phyloP scores from a whole-genome alignment of 2,113 vertebrate genomes.

The Channa argus region DNA sequence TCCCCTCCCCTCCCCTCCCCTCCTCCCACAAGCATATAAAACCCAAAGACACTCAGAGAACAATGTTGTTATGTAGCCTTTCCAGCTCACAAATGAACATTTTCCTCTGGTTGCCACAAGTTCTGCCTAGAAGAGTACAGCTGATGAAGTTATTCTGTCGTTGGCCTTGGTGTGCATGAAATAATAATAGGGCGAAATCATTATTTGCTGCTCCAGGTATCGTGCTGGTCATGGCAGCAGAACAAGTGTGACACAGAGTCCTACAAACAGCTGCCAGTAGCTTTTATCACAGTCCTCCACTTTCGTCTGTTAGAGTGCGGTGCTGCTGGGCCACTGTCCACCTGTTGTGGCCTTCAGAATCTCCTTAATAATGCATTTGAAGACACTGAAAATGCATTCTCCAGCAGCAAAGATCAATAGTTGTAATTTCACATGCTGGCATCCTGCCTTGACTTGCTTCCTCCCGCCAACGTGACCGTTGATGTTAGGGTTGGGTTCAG shows the following conservation, averaged over 20 bases:
- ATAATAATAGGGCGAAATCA: conserved; percentile 63
- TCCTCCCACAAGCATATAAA: conserved; percentile 14
- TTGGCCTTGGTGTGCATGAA: conserved; percentile 54
- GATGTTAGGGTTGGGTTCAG: neutral
- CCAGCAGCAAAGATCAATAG: conserved; percentile 68
- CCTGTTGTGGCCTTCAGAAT: conserved; percentile 63
- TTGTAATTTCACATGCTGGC: conserved; percentile 67
- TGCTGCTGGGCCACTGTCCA: conserved; percentile 40
- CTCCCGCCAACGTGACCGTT: neutral
- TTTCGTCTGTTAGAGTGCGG: neutral
- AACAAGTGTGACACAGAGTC: conserved; percentile 49
- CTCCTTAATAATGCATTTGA: conserved; percentile 74
- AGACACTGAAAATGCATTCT: conserved; percentile 61
- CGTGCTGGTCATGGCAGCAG: conserved; percentile 18
- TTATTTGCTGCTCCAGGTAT: conserved; percentile 45
- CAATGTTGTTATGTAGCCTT: conserved; percentile 17
- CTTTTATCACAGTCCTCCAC: conserved; percentile 5
- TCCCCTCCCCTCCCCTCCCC: neutral
- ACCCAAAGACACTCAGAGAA: neutral
- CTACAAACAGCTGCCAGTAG: conserved; percentile 32
- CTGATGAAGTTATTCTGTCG: conserved; percentile 57
- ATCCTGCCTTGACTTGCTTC: conserved; percentile 21
- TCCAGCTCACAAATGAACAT: conserved; percentile 37
- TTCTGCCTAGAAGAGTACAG: conserved; percentile 40
- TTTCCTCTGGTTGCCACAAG: conserved; percentile 35